phyloP scores from a whole-genome alignment of 2,113 vertebrate species.

The Cheilinus undulatus region DNA sequence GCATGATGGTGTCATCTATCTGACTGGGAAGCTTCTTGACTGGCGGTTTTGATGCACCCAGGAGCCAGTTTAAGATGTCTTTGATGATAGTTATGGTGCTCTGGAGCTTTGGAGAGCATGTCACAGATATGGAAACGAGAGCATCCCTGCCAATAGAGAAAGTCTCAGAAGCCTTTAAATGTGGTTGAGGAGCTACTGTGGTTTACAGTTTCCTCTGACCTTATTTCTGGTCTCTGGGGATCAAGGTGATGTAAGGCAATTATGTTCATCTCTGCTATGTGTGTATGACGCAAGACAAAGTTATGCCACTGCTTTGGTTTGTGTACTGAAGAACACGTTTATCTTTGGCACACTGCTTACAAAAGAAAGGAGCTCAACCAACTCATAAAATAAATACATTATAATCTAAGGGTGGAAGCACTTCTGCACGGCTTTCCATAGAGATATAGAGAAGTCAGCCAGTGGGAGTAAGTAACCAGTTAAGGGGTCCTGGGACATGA shows the following conservation, averaged over 20 bases:
- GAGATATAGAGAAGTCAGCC: too few species aligned
- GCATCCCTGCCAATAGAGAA: conserved; percentile 25
- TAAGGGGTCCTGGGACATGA: too few species aligned
- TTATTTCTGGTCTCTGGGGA: conserved; percentile 55
- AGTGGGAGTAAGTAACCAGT: too few species aligned
- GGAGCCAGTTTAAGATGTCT: conserved; percentile 17
- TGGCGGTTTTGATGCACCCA: conserved; percentile 21
- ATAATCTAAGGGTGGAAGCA: neutral
- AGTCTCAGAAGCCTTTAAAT: conserved; percentile 28
- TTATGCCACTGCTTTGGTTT: conserved; percentile 29
- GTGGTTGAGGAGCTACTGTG: conserved; percentile 19
- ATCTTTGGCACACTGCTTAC: neutral
- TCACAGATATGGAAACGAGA: conserved; percentile 35
- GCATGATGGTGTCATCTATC: neutral
- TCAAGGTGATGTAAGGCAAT: conserved; percentile 52
- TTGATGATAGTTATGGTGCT: conserved; percentile 13
- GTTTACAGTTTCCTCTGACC: conserved; percentile 58
- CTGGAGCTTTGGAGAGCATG: conserved; percentile 12
- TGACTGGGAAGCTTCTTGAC: conserved; percentile 12
- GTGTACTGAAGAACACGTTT: neutral
- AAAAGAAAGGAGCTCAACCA: neutral
- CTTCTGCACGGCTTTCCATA: too few species aligned
- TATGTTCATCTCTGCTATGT: conserved; percentile 5
- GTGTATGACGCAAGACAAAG: conserved; percentile 52
- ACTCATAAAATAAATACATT: neutral